Percentiles rank a stretch among this genome's conserved stretches.
Conservation (phyloP, 1,140 invertebrate genomes). For the Homalodisca vitripennis region DNA sequence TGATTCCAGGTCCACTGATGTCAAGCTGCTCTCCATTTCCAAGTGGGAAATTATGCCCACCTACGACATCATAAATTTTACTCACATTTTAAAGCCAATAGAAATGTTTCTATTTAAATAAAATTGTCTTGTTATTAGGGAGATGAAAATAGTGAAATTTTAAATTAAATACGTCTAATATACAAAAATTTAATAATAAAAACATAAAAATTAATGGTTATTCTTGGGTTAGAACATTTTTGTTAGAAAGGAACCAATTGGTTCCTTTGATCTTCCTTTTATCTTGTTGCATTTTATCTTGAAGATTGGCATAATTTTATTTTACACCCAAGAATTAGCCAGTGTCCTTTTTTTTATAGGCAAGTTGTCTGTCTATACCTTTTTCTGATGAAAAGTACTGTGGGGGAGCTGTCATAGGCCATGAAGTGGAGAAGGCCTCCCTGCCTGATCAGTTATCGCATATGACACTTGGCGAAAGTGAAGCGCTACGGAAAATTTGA, state of each 20-base stretch:
- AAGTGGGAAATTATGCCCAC: conserved; percentile 61
- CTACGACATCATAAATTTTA: too few relatives aligned
- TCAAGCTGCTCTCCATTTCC: conserved; percentile 59
- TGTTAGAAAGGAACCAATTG: not conserved
- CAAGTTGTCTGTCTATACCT: not conserved
- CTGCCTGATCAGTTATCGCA: not conserved
- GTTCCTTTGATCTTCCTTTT: not conserved
- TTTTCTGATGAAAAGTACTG: not conserved
- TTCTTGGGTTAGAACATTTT: conserved; percentile 9
- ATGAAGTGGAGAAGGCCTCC: not conserved
- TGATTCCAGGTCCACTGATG: conserved; percentile 61
- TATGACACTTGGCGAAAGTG: not conserved
- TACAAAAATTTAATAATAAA: too few relatives aligned
- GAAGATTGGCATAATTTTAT: too few relatives aligned
- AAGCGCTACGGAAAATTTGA: not conserved
- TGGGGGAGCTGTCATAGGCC: not conserved
- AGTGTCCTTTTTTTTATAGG: not conserved
- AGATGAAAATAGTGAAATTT: too few relatives aligned
- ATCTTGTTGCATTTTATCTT: not conserved
- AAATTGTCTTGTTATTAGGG: too few relatives aligned
- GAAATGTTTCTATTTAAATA: too few relatives aligned
- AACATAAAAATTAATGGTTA: conserved; percentile 11
- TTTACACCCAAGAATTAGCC: not conserved
- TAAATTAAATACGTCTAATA: too few relatives aligned
- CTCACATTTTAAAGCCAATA: too few relatives aligned